Conservation (phyloP, 2,888 invertebrate species). For the Eristalis tenax region DNA sequence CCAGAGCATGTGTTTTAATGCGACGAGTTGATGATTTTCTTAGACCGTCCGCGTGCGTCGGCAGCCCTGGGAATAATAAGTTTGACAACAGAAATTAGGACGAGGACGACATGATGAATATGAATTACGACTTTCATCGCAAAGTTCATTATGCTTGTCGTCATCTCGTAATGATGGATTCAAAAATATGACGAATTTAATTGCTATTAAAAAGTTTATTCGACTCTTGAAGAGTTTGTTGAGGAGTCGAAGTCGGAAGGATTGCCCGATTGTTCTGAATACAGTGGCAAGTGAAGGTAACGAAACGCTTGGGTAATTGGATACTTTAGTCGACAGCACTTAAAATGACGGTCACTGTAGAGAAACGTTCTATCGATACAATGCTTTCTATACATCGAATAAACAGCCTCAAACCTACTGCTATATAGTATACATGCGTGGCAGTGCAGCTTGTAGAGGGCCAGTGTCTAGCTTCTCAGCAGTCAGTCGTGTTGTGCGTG, state of each 20-base stretch:
- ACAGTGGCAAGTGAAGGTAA: not conserved
- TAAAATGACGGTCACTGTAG: too few species aligned
- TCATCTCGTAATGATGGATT: not conserved
- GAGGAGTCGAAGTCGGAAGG: not conserved
- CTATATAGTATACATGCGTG: too few species aligned
- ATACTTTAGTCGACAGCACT: not conserved
- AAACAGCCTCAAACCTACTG: too few species aligned
- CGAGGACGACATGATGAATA: not conserved
- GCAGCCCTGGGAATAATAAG: not conserved
- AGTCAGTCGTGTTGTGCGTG: too few species aligned
- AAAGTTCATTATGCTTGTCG: not conserved
- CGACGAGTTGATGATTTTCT: not conserved
- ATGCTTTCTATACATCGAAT: too few species aligned
- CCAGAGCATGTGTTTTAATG: not conserved
- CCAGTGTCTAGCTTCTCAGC: too few species aligned
- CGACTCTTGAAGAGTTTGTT: not conserved
- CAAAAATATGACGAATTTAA: conserved; percentile 16
- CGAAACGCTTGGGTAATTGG: not conserved
- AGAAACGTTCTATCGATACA: too few species aligned
- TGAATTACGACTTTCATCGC: not conserved
- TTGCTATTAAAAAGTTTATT: conserved; percentile 19
- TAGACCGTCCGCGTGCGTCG: not conserved
- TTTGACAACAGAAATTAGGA: not conserved
- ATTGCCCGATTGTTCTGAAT: not conserved
- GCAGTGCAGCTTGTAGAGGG: too few species aligned